These are phyloP conservation scores for Hirtodrosophila confusa DNA, from an alignment of 2,888 invertebrate species.

Conservation along the genomic window DNA sequence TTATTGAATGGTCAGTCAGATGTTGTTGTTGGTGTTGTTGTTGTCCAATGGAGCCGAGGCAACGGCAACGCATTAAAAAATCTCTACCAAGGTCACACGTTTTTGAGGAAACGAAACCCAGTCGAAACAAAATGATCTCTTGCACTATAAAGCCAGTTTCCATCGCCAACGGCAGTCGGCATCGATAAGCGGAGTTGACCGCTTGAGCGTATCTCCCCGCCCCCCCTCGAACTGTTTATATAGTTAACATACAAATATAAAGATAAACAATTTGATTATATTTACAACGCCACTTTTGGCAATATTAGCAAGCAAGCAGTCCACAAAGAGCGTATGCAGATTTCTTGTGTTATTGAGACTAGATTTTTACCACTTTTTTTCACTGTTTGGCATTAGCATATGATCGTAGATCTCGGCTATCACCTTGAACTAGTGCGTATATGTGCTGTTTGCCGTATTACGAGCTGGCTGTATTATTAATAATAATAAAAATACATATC, in stretches of 20 bases:
- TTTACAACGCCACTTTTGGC: slow-evolving; percentile 33
- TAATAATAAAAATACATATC: slow-evolving; percentile 15
- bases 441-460: slow-evolving; percentile 6
- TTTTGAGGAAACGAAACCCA: slow-evolving; percentile 69
- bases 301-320: slow-evolving; percentile 13
- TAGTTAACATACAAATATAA: slow-evolving; percentile 5
- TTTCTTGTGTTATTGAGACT: slow-evolving; percentile 40
- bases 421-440: slow-evolving; percentile 71
- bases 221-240: not conserved
- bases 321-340: slow-evolving; percentile 45
- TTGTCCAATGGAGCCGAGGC: slow-evolving; percentile 38
- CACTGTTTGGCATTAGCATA: slow-evolving; percentile 45
- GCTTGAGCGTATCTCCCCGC: not conserved
- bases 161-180: slow-evolving; percentile 7
- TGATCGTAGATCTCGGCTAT: slow-evolving; percentile 19
- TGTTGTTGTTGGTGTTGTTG: slow-evolving; percentile 13
- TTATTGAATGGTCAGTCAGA: slow-evolving; percentile 47
- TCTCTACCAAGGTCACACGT: slow-evolving; percentile 61
- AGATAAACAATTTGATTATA: slow-evolving; percentile 12
- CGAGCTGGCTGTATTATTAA: slow-evolving; percentile 17
- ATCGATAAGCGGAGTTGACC: not conserved
- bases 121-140: slow-evolving; percentile 51
- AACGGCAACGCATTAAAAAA: slow-evolving; percentile 62
- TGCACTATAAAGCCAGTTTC: slow-evolving; percentile 48
- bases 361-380: slow-evolving; percentile 40